Conservation (phyloP, 2,888 invertebrate genomes). For the Ichneumoninae sp. region DNA sequence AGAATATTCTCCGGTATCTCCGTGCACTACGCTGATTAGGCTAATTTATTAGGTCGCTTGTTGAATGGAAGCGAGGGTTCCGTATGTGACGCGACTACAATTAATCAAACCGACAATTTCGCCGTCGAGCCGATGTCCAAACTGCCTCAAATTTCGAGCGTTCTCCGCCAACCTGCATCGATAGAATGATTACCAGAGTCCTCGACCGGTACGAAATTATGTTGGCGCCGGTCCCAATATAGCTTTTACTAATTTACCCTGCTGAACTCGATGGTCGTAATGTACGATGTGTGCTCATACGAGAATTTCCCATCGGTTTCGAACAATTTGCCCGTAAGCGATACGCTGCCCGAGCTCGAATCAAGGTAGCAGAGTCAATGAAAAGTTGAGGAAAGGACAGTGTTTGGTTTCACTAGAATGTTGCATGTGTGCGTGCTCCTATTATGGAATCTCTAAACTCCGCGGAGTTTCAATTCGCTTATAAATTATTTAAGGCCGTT, state of each 20-base stretch:
- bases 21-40: conserved; percentile 52
- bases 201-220: neutral
- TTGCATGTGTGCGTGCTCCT: neutral
- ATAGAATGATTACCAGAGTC: conserved; percentile 16
- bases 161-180: conserved; percentile 7
- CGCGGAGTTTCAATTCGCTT: conserved; percentile 1
- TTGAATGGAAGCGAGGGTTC: conserved; percentile 23
- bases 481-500: conserved; percentile 43
- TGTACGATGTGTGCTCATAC: neutral
- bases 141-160: conserved; percentile 5
- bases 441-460: conserved; percentile 7
- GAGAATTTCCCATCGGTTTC: neutral
- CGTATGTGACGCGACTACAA: conserved; percentile 29
- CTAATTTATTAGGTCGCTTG: conserved; percentile 59
- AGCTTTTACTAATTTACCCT: neutral
- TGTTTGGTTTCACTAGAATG: neutral
- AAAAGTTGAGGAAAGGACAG: neutral
- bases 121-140: conserved; percentile 29
- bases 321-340: neutral
- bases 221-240: neutral
- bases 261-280: neutral
- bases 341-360: conserved; percentile 13
- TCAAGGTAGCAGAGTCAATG: conserved; percentile 2
- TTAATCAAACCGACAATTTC: conserved; percentile 53
- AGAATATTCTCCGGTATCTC: conserved; percentile 10